Base-by-base conservation (phyloP, 1,140 invertebrate species). In the Cheumatopsyche charites region DNA sequence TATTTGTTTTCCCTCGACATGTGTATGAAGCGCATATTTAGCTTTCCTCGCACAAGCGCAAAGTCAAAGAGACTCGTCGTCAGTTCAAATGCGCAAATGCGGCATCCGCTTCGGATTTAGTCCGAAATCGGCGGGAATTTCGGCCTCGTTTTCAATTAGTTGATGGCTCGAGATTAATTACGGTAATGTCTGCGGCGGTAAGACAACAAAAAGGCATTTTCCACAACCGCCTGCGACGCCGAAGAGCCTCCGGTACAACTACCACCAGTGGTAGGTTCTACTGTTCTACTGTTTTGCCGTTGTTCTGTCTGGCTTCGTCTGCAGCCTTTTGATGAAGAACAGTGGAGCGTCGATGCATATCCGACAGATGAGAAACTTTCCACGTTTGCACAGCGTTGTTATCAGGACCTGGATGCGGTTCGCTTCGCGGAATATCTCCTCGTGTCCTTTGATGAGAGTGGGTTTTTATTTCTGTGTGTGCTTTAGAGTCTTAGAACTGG, bases 191-290 rank as follows among this genome's bases (percentile, higher is more conserved):
- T 26, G 62, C 42, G 17, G 62, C 62, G 29, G 36, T 23, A 67
- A 67, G 63, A 67, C 63, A 67, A 67, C 63, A 67, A 45, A 67
- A 67, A 67, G 45, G 5, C n/a, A 23, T 49, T 15, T 49, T 45
- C 45, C 63, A 47, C 63, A 67, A 67, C 43, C 63, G 63, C 19
- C 17, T 11, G 17, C 42, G 45, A 6, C 23, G 63, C n/a, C 29
- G 3, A 58, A 58, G 7, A 15, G 55, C 21, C 23, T 58, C 9
- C 29, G n/a, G n/a, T n/a, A n/a, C n/a, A n/a, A n/a, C n/a, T n/a
- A n/a, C n/a, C n/a, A n/a, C n/a, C n/a, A n/a, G n/a, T n/a, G n/a
- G n/a, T n/a, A n/a, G n/a, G n/a, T n/a, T 36, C 29, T 36, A 3
- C 9, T 3, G 3, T 36, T 36, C 29, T 36, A 9, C 9, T 3